These are phyloP conservation scores for Gobiocypris rarus DNA, from an alignment of 2,113 vertebrate genomes.

Conservation along the genomic window DNA sequence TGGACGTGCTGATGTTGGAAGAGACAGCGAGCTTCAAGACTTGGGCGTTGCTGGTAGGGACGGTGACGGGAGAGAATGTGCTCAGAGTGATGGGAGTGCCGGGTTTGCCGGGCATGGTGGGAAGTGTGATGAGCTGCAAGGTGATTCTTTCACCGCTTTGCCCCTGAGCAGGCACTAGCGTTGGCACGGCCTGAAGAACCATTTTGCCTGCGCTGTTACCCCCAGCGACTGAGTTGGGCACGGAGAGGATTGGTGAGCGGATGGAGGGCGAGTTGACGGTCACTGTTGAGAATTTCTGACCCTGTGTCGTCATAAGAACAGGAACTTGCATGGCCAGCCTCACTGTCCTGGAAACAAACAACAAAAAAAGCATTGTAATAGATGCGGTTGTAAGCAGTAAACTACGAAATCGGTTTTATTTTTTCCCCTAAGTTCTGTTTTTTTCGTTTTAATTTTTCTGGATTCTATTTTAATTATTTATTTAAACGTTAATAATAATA, in stretches of 20 bases:
- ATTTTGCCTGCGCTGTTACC: conserved; percentile 79
- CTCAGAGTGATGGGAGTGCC: conserved; percentile 53
- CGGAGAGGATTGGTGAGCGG: conserved; percentile 83
- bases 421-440: too few relatives aligned
- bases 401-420: too few relatives aligned
- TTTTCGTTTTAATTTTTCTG: too few relatives aligned
- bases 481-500: too few relatives aligned
- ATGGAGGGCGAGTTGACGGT: conserved; percentile 83
- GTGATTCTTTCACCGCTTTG: conserved; percentile 94
- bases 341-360: conserved; percentile 78
- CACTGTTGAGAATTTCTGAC: conserved; percentile 88
- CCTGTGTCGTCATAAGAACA: conserved; percentile 90
- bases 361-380: neutral
- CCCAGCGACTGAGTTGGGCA: conserved; percentile 72
- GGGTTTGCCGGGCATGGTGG: conserved; percentile 72
- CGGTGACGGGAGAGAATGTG: conserved; percentile 48
- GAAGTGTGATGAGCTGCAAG: conserved; percentile 94
- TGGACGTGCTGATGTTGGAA: conserved; percentile 8
- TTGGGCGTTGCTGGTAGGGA: conserved; percentile 46
- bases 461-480: too few relatives aligned
- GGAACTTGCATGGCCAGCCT: conserved; percentile 94
- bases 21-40: conserved; percentile 36
- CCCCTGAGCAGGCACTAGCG: conserved; percentile 83
- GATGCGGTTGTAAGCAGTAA: too few relatives aligned
- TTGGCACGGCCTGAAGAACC: conserved; percentile 93